phyloP scores from a whole-genome alignment of 2,113 vertebrate species.

The Lophotis ruficrista region DNA sequence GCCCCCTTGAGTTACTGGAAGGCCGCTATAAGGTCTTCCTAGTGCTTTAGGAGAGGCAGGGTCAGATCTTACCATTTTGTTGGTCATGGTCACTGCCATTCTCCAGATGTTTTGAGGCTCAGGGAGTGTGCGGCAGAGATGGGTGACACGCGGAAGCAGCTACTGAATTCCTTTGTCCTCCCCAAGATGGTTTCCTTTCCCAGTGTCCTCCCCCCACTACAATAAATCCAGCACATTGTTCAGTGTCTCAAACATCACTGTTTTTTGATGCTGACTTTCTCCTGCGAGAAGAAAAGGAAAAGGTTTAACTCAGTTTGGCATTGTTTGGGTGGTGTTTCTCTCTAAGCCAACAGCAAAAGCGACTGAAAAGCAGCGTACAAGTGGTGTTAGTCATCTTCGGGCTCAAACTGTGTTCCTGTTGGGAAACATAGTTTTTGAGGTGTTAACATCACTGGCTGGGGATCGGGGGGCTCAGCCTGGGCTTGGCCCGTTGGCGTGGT shows the following conservation, averaged over 20 bases:
- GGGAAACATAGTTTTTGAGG: neutral
- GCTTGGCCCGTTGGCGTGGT: accelerated
- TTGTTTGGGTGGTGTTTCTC: neutral
- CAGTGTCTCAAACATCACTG: neutral
- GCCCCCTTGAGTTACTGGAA: no score
- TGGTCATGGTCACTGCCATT: neutral
- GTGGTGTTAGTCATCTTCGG: neutral
- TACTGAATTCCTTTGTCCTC: neutral
- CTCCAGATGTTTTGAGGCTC: neutral
- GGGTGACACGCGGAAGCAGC: neutral
- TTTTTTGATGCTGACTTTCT: neutral
- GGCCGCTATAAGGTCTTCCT: neutral
- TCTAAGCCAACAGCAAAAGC: neutral
- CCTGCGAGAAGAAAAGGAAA: neutral
- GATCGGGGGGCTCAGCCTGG: neutral
- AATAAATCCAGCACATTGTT: neutral
- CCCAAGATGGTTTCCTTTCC: neutral
- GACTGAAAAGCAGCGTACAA: neutral
- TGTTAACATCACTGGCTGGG: neutral
- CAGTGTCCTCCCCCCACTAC: neutral
- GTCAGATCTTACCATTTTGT: neutral
- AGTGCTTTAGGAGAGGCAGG: neutral
- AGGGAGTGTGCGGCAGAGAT: neutral
- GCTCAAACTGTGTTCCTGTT: neutral
- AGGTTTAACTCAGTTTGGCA: neutral